Base-by-base conservation (phyloP, 2,797 vertebrate species). In the Lacerta viridis region DNA sequence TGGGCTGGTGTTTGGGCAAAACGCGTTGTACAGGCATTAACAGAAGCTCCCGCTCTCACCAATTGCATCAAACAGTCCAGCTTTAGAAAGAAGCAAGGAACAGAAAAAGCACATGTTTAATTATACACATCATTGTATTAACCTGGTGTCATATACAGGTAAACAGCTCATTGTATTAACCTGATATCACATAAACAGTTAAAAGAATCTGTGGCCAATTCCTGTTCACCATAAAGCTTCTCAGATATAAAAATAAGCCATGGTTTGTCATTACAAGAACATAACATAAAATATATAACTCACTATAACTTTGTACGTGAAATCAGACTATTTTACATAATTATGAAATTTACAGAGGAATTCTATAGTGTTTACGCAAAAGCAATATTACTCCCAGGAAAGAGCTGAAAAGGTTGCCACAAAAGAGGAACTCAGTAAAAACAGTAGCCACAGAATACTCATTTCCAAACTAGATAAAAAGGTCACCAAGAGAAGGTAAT, bases 1-100 rank as follows among this genome's bases (percentile, higher is more conserved):
- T 99, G 99, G 17, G 98, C 97, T 0, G 99, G 98, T 1, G 99
- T 99, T 97, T 99, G 99, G 85, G 98, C 98, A 93, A 98, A 99
- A 55, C 98, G 97, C 2, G 98, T 98, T 61, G 98, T 99, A 87
- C 94, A 95, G 7, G 97, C 91, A 90, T 99, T 99, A 85, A 99
- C 98, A 75, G 98, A 97, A 71, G 98, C 98, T 3, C 99, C 99
- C 84, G 98, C 98, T 97, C 98, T 98, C 94, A 99, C 98, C 95
- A 99, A 95, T 80, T 96, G 97, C 83, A 98, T 97, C 91, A 99
- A 96, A 89, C 99, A 99, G 96, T 99, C 98, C 97, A 99, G 95
- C 99, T 99, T 96, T 33, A 91, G 94, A 95, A 86, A 33, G 86
- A 84, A 9, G 43, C 84, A 94, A 76, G 79, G 17, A 85, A 91